A percentile compares a stretch with the other conserved stretches of the same genome.
These are phyloP conservation scores for Agapetus fuscipes DNA, from an alignment of 2,888 invertebrate species.

Conservation along the genomic window DNA sequence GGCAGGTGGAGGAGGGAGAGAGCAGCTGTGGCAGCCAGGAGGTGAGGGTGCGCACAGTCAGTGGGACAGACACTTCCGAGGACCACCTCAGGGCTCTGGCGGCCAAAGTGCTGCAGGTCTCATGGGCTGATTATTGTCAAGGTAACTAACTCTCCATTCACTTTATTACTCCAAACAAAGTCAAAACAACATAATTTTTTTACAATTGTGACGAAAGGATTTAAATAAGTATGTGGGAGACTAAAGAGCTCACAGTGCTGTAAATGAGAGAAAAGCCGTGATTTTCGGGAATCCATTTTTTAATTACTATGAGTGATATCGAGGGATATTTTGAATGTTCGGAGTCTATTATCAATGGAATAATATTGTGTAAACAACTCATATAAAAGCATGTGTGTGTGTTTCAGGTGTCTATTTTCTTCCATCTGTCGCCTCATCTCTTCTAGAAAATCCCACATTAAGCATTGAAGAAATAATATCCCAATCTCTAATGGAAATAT, in stretches of 20 bases:
- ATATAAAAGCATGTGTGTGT: too few relatives aligned
- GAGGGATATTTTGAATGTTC: too few relatives aligned
- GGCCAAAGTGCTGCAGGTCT: slow-evolving; percentile 60
- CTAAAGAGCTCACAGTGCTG: too few relatives aligned
- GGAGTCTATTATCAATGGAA: too few relatives aligned
- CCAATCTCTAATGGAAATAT: slow-evolving; percentile 57
- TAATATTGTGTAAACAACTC: too few relatives aligned
- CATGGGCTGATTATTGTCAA: slow-evolving; percentile 55
- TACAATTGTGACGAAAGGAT: too few relatives aligned
- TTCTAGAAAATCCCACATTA: slow-evolving; percentile 43
- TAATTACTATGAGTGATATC: too few relatives aligned
- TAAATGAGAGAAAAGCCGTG: too few relatives aligned
- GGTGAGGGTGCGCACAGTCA: slow-evolving; percentile 37
- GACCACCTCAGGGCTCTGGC: slow-evolving; percentile 56
- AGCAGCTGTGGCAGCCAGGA: slow-evolving; percentile 34
- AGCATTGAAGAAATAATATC: slow-evolving; percentile 49
- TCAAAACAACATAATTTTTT: too few relatives aligned
- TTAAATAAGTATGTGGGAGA: too few relatives aligned
- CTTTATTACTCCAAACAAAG: neutral
- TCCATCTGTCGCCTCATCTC: slow-evolving; percentile 44
- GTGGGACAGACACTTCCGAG: slow-evolving; percentile 51
- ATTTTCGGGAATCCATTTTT: too few relatives aligned
- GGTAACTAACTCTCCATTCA: slow-evolving; percentile 28
- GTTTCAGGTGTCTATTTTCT: slow-evolving; percentile 47
- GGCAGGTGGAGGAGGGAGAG: slow-evolving; percentile 47